Percentiles rank a stretch among this genome's conserved stretches.
Evolutionary conservation across 2,888 invertebrate species (phyloP).

Genomic region (Ectemnius cavifrons): DNA sequence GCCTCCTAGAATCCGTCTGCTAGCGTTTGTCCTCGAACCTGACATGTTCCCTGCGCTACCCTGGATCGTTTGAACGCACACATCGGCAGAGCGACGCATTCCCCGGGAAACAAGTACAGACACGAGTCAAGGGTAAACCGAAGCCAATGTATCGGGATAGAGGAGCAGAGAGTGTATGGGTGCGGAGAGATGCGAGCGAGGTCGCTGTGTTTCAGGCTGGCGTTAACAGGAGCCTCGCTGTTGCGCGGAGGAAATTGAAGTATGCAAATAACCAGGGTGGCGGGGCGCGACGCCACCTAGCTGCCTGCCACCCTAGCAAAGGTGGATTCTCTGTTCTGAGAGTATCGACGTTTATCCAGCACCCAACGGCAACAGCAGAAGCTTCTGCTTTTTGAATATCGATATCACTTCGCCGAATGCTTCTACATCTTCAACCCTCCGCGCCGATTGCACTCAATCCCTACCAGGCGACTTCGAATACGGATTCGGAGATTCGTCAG

Average conservation of each 20-base stretch:
- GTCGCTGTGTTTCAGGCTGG: slow-evolving; percentile 42
- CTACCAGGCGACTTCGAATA: too few species aligned
- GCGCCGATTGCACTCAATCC: background rate
- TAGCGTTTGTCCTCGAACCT: slow-evolving; percentile 50
- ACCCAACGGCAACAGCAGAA: slow-evolving; percentile 32
- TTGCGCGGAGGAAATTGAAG: slow-evolving; percentile 72
- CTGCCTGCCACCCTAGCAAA: slow-evolving; percentile 41
- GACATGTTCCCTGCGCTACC: slow-evolving; percentile 48
- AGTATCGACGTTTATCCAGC: slow-evolving; percentile 59
- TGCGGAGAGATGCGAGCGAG: background rate
- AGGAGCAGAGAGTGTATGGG: slow-evolving; percentile 10
- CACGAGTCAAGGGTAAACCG: slow-evolving; percentile 16
- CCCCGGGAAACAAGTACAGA: slow-evolving; percentile 19
- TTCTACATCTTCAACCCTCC: slow-evolving; percentile 37
- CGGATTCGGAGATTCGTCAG: too few species aligned
- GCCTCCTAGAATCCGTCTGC: slow-evolving; percentile 33
- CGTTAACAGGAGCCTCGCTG: slow-evolving; percentile 57
- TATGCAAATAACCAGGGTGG: slow-evolving; percentile 70
- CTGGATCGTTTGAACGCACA: too few species aligned
- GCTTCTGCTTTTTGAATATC: slow-evolving; percentile 55
- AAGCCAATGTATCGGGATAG: background rate
- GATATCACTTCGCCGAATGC: slow-evolving; percentile 39
- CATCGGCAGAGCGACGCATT: too few species aligned
- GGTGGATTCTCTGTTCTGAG: slow-evolving; percentile 54
- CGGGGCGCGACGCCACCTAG: slow-evolving; percentile 61